Evolutionary conservation across 2,888 invertebrate genomes (phyloP).

Genomic region (Heliconius charithonia): DNA sequence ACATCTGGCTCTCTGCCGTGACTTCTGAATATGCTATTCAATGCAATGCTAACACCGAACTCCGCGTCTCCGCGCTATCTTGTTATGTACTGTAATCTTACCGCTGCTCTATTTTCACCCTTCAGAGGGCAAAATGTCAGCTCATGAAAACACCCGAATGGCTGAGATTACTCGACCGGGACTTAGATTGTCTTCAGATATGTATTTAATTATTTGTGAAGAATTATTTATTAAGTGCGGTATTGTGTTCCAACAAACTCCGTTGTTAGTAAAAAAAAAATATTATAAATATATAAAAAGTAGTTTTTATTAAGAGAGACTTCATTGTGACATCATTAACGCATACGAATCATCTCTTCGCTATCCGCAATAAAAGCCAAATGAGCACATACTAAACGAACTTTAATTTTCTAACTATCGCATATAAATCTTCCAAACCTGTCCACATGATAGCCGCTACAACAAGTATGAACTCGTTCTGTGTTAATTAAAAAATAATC

Average conservation of each 20-base stretch:
- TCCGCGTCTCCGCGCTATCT: conserved; percentile 19
- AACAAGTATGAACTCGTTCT: conserved; percentile 24
- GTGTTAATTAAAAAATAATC: conserved; percentile 36
- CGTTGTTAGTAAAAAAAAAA: background rate
- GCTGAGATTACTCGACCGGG: background rate
- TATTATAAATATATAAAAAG: background rate
- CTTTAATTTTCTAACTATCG: conserved; percentile 16
- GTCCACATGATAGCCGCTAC: background rate
- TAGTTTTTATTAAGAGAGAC: background rate
- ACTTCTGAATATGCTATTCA: conserved; percentile 25
- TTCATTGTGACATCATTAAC: background rate
- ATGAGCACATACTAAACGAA: conserved; percentile 12
- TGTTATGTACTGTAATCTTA: background rate
- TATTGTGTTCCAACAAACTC: background rate
- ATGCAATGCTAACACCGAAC: conserved; percentile 2
- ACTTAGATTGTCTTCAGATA: background rate
- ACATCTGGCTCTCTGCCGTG: conserved; percentile 26
- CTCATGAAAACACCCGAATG: background rate
- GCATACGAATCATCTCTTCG: background rate
- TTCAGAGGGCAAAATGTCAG: conserved; percentile 4
- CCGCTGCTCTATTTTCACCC: background rate
- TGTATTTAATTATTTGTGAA: background rate
- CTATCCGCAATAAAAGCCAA: background rate
- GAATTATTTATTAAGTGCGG: no score
- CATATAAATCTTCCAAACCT: conserved; percentile 27